Percentiles rank a stretch among this genome's conserved stretches.
These are phyloP conservation scores for Myotis lucifugus DNA, from an alignment of 2,113 vertebrate genomes.

Conservation along the genomic window DNA sequence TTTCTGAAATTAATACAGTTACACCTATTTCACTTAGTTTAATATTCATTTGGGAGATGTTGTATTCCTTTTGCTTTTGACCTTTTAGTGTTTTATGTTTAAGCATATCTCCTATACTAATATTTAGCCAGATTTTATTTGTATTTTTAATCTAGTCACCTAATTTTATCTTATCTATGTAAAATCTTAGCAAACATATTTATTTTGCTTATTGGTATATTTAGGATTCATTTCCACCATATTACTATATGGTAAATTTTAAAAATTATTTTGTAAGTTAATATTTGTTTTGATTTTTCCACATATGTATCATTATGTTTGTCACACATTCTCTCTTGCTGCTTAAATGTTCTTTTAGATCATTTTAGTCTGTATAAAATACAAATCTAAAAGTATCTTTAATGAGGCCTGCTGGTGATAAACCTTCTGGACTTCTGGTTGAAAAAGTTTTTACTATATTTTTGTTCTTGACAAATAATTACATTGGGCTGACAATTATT, in stretches of 20 bases:
- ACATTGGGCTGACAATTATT: background rate
- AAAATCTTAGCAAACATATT: background rate
- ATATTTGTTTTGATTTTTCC: background rate
- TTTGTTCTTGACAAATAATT: background rate
- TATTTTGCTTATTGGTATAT: background rate
- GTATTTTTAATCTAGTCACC: background rate
- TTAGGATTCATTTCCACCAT: background rate
- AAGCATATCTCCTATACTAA: background rate
- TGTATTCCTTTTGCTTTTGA: background rate
- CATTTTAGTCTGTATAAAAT: background rate
- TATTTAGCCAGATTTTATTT: background rate
- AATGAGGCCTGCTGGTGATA: background rate
- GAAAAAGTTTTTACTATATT: background rate
- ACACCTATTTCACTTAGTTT: background rate
- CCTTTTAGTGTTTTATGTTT: background rate
- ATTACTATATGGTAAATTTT: background rate
- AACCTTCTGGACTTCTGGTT: background rate
- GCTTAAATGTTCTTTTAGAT: background rate
- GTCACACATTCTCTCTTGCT: background rate
- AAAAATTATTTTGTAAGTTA: background rate
- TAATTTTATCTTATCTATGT: background rate
- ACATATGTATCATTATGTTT: background rate
- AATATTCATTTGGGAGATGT: background rate
- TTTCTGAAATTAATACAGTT: background rate
- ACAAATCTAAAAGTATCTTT: background rate